Conservation (phyloP, 2,888 invertebrate genomes). For the Tridacna gigas region DNA sequence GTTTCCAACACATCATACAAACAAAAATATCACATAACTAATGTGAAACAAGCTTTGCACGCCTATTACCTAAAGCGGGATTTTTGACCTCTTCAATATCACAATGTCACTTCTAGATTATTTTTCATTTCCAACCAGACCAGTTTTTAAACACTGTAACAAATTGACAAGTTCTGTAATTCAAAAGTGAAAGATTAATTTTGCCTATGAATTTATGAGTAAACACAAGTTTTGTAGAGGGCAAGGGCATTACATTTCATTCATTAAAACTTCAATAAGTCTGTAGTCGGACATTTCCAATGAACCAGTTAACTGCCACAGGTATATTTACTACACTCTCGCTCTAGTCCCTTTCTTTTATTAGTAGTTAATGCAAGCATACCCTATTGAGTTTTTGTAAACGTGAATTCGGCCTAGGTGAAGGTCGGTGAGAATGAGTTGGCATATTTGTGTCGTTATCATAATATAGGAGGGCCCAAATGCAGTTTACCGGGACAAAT, state of each 20-base stretch:
- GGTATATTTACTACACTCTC: constrained; percentile 3
- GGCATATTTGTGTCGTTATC: constrained; percentile 43
- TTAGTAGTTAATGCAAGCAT: constrained; percentile 12
- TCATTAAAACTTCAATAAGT: too few relatives aligned
- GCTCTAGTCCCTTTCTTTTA: not conserved
- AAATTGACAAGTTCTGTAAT: not conserved
- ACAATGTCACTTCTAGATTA: too few relatives aligned
- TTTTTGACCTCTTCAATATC: too few relatives aligned
- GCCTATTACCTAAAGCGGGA: too few relatives aligned
- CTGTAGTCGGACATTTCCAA: not conserved
- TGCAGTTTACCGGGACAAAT: not conserved
- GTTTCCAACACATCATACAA: too few relatives aligned
- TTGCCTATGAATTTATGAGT: not conserved
- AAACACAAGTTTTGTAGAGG: not conserved
- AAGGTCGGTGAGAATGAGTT: constrained; percentile 44
- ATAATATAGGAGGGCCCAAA: not conserved
- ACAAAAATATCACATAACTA: too few relatives aligned
- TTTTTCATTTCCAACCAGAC: too few relatives aligned
- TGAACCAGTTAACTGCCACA: not conserved
- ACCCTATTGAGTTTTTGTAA: constrained; percentile 42
- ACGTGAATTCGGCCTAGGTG: constrained; percentile 52
- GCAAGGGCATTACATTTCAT: not conserved
- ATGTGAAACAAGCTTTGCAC: too few relatives aligned
- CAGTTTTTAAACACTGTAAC: not conserved
- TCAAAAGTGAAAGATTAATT: not conserved